Evolutionary conservation across 1,140 invertebrate species (phyloP).

Genomic region (Drosophila kanapiae): DNA sequence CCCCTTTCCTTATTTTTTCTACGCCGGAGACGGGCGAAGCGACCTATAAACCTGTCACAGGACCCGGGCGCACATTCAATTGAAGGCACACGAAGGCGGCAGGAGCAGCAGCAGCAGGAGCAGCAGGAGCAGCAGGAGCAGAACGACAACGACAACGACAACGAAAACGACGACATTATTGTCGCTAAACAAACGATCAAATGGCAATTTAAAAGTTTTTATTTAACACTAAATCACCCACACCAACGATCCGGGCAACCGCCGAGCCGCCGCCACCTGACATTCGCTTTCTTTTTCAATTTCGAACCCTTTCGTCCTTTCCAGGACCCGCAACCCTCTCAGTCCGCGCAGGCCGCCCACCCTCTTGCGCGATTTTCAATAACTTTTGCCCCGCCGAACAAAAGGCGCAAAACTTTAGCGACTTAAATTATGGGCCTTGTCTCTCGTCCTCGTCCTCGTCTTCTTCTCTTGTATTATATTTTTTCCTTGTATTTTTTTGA

Average conservation of each 20-base stretch:
- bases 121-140: constrained; percentile 3
- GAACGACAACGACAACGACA: constrained; percentile 24
- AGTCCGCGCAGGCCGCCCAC: too few species aligned
- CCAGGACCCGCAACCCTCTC: constrained; percentile 44
- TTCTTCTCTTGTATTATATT: constrained; percentile 25
- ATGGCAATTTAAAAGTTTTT: constrained; percentile 85
- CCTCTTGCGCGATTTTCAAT: constrained; percentile 76
- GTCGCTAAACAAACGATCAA: constrained; percentile 85
- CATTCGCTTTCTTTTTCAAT: constrained; percentile 82
- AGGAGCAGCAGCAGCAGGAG: neutral
- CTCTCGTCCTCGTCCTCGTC: constrained; percentile 3
- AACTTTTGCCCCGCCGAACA: constrained; percentile 72
- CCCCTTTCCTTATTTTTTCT: neutral
- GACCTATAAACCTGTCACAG: constrained; percentile 81
- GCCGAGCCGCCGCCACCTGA: constrained; percentile 58
- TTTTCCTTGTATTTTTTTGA: constrained; percentile 11
- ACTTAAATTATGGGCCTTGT: constrained; percentile 83
- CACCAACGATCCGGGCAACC: constrained; percentile 54
- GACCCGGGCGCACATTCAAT: constrained; percentile 50
- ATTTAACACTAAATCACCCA: constrained; percentile 85
- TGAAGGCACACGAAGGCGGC: constrained; percentile 29
- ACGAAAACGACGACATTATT: constrained; percentile 77
- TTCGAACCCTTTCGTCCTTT: constrained; percentile 72
- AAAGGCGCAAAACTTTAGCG: constrained; percentile 81
- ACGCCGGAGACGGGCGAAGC: constrained; percentile 33